Evolutionary conservation across 2,888 invertebrate species (phyloP), one percentile per base, ranked within the genome.

Genomic region (Microplitis manilae): DNA sequence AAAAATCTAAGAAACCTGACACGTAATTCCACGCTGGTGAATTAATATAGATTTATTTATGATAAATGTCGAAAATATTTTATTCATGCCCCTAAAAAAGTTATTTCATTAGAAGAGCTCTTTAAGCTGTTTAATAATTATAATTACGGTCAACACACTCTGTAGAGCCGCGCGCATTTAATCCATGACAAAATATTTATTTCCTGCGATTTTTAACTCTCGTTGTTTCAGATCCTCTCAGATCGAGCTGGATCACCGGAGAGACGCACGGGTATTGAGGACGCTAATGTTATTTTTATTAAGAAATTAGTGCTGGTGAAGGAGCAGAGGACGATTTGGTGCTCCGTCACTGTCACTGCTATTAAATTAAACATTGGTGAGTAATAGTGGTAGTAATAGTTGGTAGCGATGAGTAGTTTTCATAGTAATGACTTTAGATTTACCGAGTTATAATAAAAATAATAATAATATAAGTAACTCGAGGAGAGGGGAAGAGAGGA

Each of bases 331-430:
- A 68, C 67, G 77, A 73, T 77, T 77, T 62, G 77, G 73, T 77
- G 68, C 77, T 77, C 69, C 77, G 77, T 77, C 77, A 77, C 77
- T 77, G 77, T 77, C 77, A 77, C 73, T 73, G 38, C 68, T 68
- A 73, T 73, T 73, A 77, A 77, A 77, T 77, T 68, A 77, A 77
- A 77, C 73, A 77, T 73, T 77, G 20, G 41, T 60, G 71, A 69
- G 68, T 72, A 70, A 68, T 64, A 62, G 40, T 50, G 15, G 39
- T 13, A 69, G 68, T 72, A 70, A 68, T 64, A 62, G 40, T 50
- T 39, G 39, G 7, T 64, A 73, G n/a, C 30, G 38, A 20, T 6
- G 41, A 65, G 39, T 50, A 73, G 15, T 41, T 15, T 13, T 17
- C 62, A 68, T 68, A 68, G 68, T 77, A 77, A 77, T 77, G 73